Base-by-base conservation (phyloP, 2,797 vertebrate species). In the Chlorospingus flavigularis region DNA sequence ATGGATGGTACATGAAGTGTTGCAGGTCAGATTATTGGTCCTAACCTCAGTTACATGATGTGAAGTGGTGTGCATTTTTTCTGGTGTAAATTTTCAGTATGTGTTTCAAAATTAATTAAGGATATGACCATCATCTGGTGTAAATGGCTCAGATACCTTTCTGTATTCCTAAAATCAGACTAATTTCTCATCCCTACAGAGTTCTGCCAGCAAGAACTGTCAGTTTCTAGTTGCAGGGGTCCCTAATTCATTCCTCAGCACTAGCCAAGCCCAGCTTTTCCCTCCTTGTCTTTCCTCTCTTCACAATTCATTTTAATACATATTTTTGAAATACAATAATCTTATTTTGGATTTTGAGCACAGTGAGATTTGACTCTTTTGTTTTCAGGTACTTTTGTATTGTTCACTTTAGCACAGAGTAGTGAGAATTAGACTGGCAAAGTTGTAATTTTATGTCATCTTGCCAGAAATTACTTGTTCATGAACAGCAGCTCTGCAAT, bases 361-460 rank as follows among this genome's bases (percentile, higher is more conserved):
- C 28, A 67, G 13, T 1, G 1, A 83, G 15, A 7, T 67, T 90
- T 74, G 26, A 31, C 26, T 80, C 57, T 68, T 81, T 58, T 80
- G 17, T 74, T 39, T 77, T 77, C 53, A 68, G 39, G 37, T 25
- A 19, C 9, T 89, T 76, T 81, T 81, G 31, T 33, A 21, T 43
- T 55, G 55, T 48, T 86, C 47, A 17, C 12, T 85, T 87, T 26
- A 66, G 63, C 37, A 70, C 10, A 4, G 11, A 84, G 17, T 39
- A 66, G 35, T n/a, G 26, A 67, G 54, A 81, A 86, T 80, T 65
- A 65, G 37, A 73, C 31, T 80, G 40, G 40, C 40, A 86, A 57
- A 75, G 66, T 35, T 65, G 62, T 68, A 75, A 54, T 92, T 88
- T 88, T 60, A 66, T 67, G 48, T 66, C 50, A 9, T 48, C n/a